These are phyloP conservation scores for Chymomyza amoena DNA, from an alignment of 2,888 invertebrate species.

Conservation along the genomic window DNA sequence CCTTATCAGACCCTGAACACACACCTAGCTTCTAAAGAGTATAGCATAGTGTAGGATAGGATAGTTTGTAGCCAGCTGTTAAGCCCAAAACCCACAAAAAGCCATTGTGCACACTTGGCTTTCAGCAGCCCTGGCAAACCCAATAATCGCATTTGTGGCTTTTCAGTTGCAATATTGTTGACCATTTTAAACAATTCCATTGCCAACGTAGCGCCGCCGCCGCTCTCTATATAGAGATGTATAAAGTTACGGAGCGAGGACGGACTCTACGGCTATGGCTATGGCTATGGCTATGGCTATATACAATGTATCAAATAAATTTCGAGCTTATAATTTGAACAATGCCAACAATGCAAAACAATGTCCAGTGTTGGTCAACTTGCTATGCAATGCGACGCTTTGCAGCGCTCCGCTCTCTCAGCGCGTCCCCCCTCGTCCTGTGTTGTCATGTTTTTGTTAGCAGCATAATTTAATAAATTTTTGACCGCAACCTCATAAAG, in stretches of 20 bases:
- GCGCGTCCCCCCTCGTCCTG: no score
- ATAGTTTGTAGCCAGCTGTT: no score
- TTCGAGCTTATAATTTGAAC: background rate
- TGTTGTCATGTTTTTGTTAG: no score
- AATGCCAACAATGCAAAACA: background rate
- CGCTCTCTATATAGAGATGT: background rate
- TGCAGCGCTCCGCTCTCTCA: no score
- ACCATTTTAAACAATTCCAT: background rate
- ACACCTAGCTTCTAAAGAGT: no score
- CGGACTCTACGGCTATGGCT: background rate
- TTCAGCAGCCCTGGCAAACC: background rate
- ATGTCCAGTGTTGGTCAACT: background rate
- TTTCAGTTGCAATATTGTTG: background rate
- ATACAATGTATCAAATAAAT: background rate
- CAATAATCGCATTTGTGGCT: constrained; percentile 4
- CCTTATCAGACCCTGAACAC: no score
- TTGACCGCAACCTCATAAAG: background rate
- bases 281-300: no score
- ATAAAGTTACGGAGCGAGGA: background rate
- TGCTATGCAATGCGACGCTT: background rate
- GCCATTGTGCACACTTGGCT: background rate
- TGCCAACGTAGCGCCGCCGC: background rate
- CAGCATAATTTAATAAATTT: background rate
- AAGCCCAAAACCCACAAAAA: background rate
- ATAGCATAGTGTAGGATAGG: no score